Base-by-base conservation (phyloP, 2,113 vertebrate genomes). In the Megaceryle torquata region DNA sequence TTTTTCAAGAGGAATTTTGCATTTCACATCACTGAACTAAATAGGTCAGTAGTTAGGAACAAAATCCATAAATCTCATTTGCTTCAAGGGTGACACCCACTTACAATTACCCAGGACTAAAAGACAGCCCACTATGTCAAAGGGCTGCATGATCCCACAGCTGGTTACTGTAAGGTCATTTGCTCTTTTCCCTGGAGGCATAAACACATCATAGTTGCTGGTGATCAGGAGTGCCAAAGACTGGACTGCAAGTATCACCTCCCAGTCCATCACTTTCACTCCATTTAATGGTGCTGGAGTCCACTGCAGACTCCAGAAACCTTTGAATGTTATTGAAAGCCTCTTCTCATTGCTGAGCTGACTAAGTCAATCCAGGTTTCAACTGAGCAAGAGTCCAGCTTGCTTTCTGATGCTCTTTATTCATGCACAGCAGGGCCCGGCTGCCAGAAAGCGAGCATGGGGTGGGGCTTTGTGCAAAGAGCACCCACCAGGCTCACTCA, bases 21-120 rank as follows among this genome's bases (percentile, higher is more conserved):
- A 2, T 61, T 89, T 91, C 41, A 43, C 41, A 20, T 39, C 37
- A 54, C n/a, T 14, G 53, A 94, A 31, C 48, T 44, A 72, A 78
- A 78, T 6, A 68, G 35, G 12, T 26, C 0, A 0, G 7, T 22
- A 72, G 26, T 61, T 17, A n/a, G 3, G 3, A 31, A 75, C 44
- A 61, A 92, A 91, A 11, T 12, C 50, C 31, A 43, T 14, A 93
- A 46, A 50, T 5, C 10, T 93, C 29, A 15, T 60, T 86, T 79
- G 35, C 61, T 79, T 71, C 35, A 63, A 68, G 50, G 46, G 50
- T 86, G 54, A 50, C 0, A 0, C 28, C 56, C 64, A 28, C 61
- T 89, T 43, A 1, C 63, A 68, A 35, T 83, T 70, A 61, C 16
- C 35, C 21, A 20, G 61, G 69, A 91, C 56, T 84, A 81, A 78